A percentile compares a stretch with the other conserved stretches of the same genome.
Conservation (phyloP, 2,797 vertebrate genomes). For the Anguilla obscura region DNA sequence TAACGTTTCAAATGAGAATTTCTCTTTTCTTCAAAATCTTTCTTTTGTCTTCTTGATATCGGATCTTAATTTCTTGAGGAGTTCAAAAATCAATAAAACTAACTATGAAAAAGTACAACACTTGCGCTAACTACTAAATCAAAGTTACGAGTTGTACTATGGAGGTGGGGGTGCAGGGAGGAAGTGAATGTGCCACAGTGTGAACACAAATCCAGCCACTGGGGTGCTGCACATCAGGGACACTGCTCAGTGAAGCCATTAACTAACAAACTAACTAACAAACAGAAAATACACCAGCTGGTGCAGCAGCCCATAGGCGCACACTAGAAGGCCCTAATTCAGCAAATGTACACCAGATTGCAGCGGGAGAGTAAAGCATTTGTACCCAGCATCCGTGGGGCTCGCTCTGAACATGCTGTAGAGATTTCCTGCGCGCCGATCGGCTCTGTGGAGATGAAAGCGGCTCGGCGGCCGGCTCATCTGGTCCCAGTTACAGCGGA, state of each 20-base stretch:
- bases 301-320: neutral
- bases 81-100: too few relatives aligned
- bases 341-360: conserved; percentile 16
- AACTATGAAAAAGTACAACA: neutral
- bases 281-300: neutral
- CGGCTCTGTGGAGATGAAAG: conserved; percentile 16
- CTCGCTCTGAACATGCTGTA: conserved; percentile 24
- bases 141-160: neutral
- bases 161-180: neutral
- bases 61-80: too few relatives aligned
- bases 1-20: too few relatives aligned
- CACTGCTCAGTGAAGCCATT: conserved; percentile 18
- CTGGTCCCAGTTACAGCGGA: neutral
- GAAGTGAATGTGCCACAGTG: neutral
- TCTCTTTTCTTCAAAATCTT: too few relatives aligned
- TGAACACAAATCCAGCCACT: neutral
- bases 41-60: too few relatives aligned
- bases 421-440: conserved; percentile 19
- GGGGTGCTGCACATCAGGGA: neutral
- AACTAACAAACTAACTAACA: neutral
- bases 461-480: neutral
- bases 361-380: conserved; percentile 4
- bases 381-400: conserved; percentile 4
- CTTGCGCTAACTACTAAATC: neutral
- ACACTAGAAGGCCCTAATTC: neutral